Percentiles rank a stretch among this genome's conserved stretches.
Conservation (phyloP, 1,140 invertebrate genomes). For the Hylyphantes graminicola region DNA sequence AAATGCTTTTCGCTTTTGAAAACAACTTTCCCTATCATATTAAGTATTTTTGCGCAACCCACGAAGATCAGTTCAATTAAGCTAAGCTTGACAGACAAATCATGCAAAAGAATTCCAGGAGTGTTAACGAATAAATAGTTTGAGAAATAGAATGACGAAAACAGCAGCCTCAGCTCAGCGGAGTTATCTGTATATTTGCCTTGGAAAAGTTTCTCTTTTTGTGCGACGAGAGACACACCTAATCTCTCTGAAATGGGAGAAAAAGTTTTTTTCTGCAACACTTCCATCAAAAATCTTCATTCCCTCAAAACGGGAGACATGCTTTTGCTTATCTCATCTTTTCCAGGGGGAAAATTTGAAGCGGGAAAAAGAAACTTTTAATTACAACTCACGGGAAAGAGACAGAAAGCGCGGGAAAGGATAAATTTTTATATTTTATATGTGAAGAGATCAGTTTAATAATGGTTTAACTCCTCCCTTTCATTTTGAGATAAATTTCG, state of each 20-base stretch:
- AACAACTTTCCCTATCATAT: too few species aligned
- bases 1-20: too few species aligned
- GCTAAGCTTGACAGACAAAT: too few species aligned
- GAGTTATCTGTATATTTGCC: neutral
- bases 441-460: too few species aligned
- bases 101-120: too few species aligned
- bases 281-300: neutral
- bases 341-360: neutral
- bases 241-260: constrained; percentile 2
- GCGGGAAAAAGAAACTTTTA: constrained; percentile 48
- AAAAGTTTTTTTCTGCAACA: neutral
- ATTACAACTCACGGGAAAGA: constrained; percentile 19
- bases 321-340: constrained; percentile 34
- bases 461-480: too few species aligned
- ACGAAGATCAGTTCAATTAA: too few species aligned
- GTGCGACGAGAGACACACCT: neutral
- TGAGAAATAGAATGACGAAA: too few species aligned
- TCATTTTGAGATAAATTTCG: neutral
- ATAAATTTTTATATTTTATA: too few species aligned
- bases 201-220: neutral
- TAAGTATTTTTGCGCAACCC: too few species aligned
- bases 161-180: neutral
- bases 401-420: too few species aligned
- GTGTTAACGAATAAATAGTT: too few species aligned
- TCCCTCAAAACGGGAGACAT: neutral